Evolutionary conservation across 2,888 invertebrate species (phyloP), one percentile per base, ranked within the genome.

Genomic region (Conops quadrifasciatus): DNA sequence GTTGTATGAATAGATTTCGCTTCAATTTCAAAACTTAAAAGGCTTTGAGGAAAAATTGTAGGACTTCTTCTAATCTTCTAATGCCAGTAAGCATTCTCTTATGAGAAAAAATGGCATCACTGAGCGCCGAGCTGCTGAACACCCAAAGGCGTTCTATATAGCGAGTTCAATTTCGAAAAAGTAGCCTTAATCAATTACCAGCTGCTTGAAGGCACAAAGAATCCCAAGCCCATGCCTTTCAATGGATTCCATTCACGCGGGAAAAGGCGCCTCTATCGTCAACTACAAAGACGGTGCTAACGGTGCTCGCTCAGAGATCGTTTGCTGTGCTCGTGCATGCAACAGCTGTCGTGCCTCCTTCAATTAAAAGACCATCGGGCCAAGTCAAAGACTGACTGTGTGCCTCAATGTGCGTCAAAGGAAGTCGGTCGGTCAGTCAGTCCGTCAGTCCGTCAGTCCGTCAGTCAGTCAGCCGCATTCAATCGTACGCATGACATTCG

Each of bases 241-340:
- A 67, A 67, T 67, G 68, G 36, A 60, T 21, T 49, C 30, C 21
- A 62, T 43, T 62, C 51, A 68, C 49, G 26, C 19, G 11, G 62
- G 30, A 58, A 30, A 49, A 68, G n/a, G 60, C 62, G 62, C 60
- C n/a, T n/a, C n/a, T 49, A 51, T 36, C 59, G 60, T 24, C 30
- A 13, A n/a, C 60, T 16, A 47, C 13, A 49, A 5, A 49, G n/a
- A 16, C n/a, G n/a, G n/a, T n/a, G n/a, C 28, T 53, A 68, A 62
- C 68, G 47, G 51, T 36, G 11, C n/a, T 7, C 51, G 11, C n/a
- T 7, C 51, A 26, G 24, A 60, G 36, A 36, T 36, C 56, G 4
- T 3, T 58, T 13, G 24, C 26, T 24, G 58, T 26, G n/a, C 43
- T 24, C n/a, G 19, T 56, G 19, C 58, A 51, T 68, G 60, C 68